Percentiles rank a stretch among this genome's conserved stretches.
Evolutionary conservation across 2,888 invertebrate species (phyloP).

Genomic region (Tachina fera): DNA sequence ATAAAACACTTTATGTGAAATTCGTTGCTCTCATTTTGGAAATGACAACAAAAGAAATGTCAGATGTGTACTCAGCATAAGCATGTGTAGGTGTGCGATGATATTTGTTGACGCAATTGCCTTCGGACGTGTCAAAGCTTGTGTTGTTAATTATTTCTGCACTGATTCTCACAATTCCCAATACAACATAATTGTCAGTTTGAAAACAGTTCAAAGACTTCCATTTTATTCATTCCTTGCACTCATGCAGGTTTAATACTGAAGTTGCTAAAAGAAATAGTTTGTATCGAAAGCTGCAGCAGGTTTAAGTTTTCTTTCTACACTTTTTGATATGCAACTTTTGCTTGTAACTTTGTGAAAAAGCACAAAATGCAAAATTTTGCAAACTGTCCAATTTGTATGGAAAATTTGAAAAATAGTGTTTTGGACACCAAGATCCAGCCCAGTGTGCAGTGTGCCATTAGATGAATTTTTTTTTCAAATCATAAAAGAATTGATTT

Average conservation of each 20-base stretch:
- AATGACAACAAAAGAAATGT: too few species aligned
- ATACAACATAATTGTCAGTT: constrained; percentile 51
- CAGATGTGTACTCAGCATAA: neutral
- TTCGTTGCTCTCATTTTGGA: too few species aligned
- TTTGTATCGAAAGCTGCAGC: neutral
- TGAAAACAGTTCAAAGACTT: constrained; percentile 24
- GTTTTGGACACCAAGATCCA: too few species aligned
- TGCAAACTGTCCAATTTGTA: too few species aligned
- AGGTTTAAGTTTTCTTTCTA: neutral
- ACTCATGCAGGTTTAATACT: constrained; percentile 3
- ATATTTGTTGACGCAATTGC: neutral
- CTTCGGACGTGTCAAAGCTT: constrained; percentile 27
- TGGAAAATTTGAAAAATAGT: too few species aligned
- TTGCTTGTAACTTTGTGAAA: too few species aligned
- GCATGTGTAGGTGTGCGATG: neutral
- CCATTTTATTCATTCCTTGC: constrained; percentile 11
- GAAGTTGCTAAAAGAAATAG: neutral
- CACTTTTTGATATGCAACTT: neutral
- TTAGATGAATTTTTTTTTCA: too few species aligned
- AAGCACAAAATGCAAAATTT: too few species aligned
- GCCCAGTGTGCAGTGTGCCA: too few species aligned
- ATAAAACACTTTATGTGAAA: neutral
- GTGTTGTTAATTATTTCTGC: constrained; percentile 47
- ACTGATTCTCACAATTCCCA: constrained; percentile 35
- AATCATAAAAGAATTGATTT: too few species aligned